These are phyloP conservation scores for Lipophrys pholis DNA, from an alignment of 2,113 vertebrate species.

Conservation along the genomic window DNA sequence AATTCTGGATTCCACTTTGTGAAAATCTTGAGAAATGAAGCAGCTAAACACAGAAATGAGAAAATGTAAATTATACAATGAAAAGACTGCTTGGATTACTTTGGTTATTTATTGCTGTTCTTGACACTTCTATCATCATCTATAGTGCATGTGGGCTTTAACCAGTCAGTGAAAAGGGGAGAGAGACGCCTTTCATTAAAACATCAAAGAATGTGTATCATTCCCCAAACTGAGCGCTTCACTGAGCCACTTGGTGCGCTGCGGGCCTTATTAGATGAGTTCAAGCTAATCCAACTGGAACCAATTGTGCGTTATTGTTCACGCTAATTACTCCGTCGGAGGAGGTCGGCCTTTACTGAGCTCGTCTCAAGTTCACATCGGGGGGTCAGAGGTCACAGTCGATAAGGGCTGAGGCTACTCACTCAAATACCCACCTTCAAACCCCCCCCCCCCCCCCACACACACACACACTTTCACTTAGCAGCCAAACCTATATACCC, in stretches of 20 bases:
- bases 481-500: conserved; percentile 41
- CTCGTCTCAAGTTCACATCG: conserved; percentile 43
- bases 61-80: neutral
- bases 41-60: neutral
- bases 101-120: neutral
- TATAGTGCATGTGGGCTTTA: conserved; percentile 39
- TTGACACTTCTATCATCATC: conserved; percentile 46
- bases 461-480: conserved; percentile 13
- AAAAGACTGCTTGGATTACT: conserved; percentile 3
- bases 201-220: conserved; percentile 73
- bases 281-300: conserved; percentile 70
- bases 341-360: conserved; percentile 44
- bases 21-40: neutral
- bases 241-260: conserved; percentile 64
- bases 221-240: conserved; percentile 53
- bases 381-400: conserved; percentile 49
- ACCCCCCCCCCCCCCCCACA: neutral
- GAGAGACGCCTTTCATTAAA: conserved; percentile 63
- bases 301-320: conserved; percentile 67
- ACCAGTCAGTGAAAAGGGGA: conserved; percentile 38
- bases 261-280: conserved; percentile 66
- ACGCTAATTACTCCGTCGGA: conserved; percentile 69
- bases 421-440: conserved; percentile 18
- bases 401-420: conserved; percentile 40
- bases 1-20: neutral